These are phyloP conservation scores for Pelosia muscerda DNA, from an alignment of 2,888 invertebrate species.

Conservation along the genomic window DNA sequence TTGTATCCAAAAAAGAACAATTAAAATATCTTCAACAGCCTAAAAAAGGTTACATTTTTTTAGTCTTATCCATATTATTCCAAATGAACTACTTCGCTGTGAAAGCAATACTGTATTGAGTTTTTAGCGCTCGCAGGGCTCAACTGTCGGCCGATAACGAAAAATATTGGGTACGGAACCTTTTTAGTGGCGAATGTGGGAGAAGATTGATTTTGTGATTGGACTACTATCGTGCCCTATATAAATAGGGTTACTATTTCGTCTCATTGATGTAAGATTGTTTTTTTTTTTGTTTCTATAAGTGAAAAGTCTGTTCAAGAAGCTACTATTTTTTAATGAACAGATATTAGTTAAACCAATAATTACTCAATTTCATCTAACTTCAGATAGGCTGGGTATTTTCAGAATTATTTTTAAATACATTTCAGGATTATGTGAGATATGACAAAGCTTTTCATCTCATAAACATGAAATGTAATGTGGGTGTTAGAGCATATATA, in stretches of 20 bases:
- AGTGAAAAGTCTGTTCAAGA: neutral
- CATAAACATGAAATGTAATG: no score
- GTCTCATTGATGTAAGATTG: neutral
- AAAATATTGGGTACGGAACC: constrained; percentile 81
- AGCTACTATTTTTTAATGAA: neutral
- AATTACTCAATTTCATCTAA: neutral
- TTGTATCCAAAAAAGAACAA: neutral
- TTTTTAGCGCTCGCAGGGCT: constrained; percentile 80
- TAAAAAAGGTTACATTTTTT: neutral
- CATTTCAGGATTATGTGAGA: no score
- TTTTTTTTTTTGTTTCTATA: neutral
- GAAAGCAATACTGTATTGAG: constrained; percentile 86
- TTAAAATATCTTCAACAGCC: no score
- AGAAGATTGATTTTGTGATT: constrained; percentile 73
- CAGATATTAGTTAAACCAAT: neutral
- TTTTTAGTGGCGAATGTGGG: constrained; percentile 66
- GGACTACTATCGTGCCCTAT: constrained; percentile 59
- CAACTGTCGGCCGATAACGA: constrained; percentile 71
- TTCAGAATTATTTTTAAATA: no score
- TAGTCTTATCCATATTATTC: constrained; percentile 58
- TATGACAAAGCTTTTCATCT: no score
- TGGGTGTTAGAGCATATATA: no score
- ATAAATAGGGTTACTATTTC: constrained; percentile 34
- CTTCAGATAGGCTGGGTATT: neutral
- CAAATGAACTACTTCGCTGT: constrained; percentile 74